Conservation (phyloP, 1,140 invertebrate species). For the Cataglyphis hispanica region DNA sequence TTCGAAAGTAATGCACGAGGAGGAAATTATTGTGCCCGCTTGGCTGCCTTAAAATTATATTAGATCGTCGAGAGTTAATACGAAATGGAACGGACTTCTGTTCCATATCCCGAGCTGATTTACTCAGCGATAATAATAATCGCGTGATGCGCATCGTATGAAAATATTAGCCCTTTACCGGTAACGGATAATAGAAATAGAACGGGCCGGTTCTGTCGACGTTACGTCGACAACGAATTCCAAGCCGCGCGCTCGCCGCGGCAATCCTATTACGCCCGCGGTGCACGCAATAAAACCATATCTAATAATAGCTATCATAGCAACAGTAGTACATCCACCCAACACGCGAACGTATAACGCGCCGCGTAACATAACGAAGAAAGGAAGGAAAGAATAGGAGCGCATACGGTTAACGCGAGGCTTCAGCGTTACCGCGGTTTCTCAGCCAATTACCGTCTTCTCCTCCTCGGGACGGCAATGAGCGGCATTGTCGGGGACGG, state of each 20-base stretch:
- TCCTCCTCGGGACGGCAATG: slow-evolving; percentile 33
- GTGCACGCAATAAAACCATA: slow-evolving; percentile 62
- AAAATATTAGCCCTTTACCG: slow-evolving; percentile 64
- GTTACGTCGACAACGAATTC: slow-evolving; percentile 58
- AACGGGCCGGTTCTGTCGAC: slow-evolving; percentile 55
- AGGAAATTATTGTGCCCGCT: background rate
- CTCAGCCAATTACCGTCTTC: slow-evolving; percentile 58
- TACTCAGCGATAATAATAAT: slow-evolving; percentile 61
- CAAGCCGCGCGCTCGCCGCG: slow-evolving; percentile 53
- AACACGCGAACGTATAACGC: slow-evolving; percentile 62
- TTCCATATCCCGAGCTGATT: slow-evolving; percentile 57
- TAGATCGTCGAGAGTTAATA: slow-evolving; percentile 43
- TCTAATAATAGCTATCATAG: slow-evolving; percentile 64
- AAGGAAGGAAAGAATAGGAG: slow-evolving; percentile 44
- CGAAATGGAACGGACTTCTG: slow-evolving; percentile 28
- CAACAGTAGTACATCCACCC: slow-evolving; percentile 60
- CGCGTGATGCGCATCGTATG: slow-evolving; percentile 58
- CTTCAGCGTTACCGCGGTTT: slow-evolving; percentile 47
- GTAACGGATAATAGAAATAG: slow-evolving; percentile 64
- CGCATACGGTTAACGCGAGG: slow-evolving; percentile 47
- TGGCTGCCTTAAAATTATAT: slow-evolving; percentile 33
- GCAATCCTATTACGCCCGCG: slow-evolving; percentile 60
- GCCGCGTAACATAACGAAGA: slow-evolving; percentile 54
- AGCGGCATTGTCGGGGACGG: background rate
- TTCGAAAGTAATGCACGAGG: background rate